These are phyloP conservation scores for Oryzias celebensis DNA, from an alignment of 2,113 vertebrate genomes.

Conservation along the genomic window DNA sequence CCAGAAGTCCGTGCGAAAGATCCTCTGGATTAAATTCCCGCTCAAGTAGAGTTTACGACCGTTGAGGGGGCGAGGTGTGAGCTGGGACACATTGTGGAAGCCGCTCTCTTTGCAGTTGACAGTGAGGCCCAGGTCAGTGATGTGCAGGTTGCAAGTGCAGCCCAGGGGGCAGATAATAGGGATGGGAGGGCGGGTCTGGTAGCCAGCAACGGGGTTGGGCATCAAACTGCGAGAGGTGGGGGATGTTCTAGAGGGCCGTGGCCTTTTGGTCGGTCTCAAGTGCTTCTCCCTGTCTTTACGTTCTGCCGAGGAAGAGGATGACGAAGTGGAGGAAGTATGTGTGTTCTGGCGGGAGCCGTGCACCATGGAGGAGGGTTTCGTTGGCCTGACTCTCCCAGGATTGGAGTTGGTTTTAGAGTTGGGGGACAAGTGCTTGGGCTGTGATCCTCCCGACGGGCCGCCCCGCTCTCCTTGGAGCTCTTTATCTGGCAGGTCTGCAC, in stretches of 20 bases:
- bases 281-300: constrained; percentile 85
- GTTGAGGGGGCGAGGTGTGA: constrained; percentile 92
- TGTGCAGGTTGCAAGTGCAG: constrained; percentile 96
- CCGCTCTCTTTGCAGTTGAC: constrained; percentile 95
- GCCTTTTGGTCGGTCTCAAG: constrained; percentile 88
- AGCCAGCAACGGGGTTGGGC: constrained; percentile 90
- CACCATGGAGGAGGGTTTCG: constrained; percentile 94
- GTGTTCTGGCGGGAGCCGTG: constrained; percentile 92
- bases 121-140: constrained; percentile 92
- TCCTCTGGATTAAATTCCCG: constrained; percentile 95
- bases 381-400: constrained; percentile 87
- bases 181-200: constrained; percentile 95
- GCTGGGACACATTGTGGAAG: constrained; percentile 93
- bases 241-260: constrained; percentile 84
- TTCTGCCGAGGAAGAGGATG: constrained; percentile 85
- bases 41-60: constrained; percentile 96
- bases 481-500: constrained; percentile 80
- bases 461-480: constrained; percentile 81
- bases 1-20: constrained; percentile 96
- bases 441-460: constrained; percentile 79
- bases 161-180: constrained; percentile 94
- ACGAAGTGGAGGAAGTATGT: constrained; percentile 70
- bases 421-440: constrained; percentile 59
- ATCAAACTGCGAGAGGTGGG: constrained; percentile 87
- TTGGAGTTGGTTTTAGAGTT: constrained; percentile 75